Percentiles rank a stretch among this genome's conserved stretches.
Evolutionary conservation across 1,140 invertebrate genomes (phyloP).

Genomic region (Drosophila eugracilis): DNA sequence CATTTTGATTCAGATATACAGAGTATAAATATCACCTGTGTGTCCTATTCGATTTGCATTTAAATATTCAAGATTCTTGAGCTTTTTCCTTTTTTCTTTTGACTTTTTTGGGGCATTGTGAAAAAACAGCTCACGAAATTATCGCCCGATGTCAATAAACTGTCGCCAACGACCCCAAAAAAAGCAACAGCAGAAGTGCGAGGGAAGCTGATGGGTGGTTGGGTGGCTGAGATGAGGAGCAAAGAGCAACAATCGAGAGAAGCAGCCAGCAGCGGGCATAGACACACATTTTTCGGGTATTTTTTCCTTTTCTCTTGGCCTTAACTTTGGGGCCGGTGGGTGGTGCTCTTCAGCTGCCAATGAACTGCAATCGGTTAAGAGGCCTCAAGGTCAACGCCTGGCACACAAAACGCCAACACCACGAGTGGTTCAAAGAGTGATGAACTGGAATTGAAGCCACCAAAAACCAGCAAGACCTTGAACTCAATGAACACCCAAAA

Average conservation of each 20-base stretch:
- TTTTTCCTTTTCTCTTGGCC: neutral
- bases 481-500: constrained; percentile 5
- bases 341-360: constrained; percentile 24
- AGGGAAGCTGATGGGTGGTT: neutral
- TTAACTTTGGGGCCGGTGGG: neutral
- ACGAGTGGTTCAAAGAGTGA: constrained; percentile 1
- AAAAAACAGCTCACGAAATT: constrained; percentile 37
- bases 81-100: neutral
- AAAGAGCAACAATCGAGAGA: constrained; percentile 34
- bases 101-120: neutral
- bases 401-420: constrained; percentile 38
- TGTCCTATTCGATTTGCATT: constrained; percentile 15
- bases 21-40: neutral
- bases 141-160: constrained; percentile 55
- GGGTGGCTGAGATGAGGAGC: constrained; percentile 1
- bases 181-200: constrained; percentile 16
- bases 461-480: constrained; percentile 8
- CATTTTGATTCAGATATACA: neutral
- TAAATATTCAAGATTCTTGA: constrained; percentile 24
- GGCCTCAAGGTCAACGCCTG: constrained; percentile 48
- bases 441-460: constrained; percentile 6
- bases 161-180: constrained; percentile 44
- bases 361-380: constrained; percentile 48
- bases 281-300: constrained; percentile 40
- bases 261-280: constrained; percentile 31